Percentiles rank a stretch among this genome's conserved stretches.
phyloP scores from a whole-genome alignment of 2,113 vertebrate species.

The Atractosteus spatula region DNA sequence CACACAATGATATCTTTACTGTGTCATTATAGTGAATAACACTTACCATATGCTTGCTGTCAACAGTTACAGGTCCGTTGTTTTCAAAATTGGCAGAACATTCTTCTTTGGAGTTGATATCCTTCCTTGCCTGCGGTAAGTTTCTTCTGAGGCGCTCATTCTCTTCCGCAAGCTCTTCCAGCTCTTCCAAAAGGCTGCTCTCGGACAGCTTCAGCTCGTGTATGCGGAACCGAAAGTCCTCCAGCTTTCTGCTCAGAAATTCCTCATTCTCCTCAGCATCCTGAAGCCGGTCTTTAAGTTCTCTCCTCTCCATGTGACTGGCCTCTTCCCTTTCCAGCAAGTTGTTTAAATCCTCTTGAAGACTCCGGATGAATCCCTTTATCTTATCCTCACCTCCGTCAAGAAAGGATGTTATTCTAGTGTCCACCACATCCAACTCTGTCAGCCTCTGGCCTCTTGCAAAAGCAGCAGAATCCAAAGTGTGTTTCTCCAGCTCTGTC shows the following conservation, averaged over 20 bases:
- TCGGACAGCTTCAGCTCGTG: slow-evolving; percentile 61
- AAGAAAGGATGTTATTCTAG: slow-evolving; percentile 24
- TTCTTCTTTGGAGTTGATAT: slow-evolving; percentile 16
- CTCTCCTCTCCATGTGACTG: slow-evolving; percentile 42
- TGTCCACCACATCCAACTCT: slow-evolving; percentile 13
- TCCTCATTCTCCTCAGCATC: slow-evolving; percentile 54
- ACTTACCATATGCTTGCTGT: slow-evolving; percentile 37
- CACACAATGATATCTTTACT: too few relatives aligned
- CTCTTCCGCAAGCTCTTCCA: slow-evolving; percentile 62
- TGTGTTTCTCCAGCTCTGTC: slow-evolving; percentile 36
- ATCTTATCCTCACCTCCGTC: slow-evolving; percentile 37
- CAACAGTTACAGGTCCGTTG: background rate
- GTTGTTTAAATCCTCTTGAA: slow-evolving; percentile 56
- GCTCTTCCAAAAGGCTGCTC: slow-evolving; percentile 52
- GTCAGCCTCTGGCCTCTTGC: slow-evolving; percentile 14
- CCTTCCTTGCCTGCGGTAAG: background rate
- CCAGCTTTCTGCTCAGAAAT: slow-evolving; percentile 58
- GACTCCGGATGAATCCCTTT: slow-evolving; percentile 39
- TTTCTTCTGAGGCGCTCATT: slow-evolving; percentile 55
- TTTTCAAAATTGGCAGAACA: background rate
- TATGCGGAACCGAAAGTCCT: slow-evolving; percentile 57
- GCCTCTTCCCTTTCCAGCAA: slow-evolving; percentile 58
- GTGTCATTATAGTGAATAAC: slow-evolving; percentile 14
- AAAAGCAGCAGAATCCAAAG: background rate
- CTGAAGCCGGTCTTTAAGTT: slow-evolving; percentile 53